These are phyloP conservation scores for Acleris emargana DNA, from an alignment of 2,888 invertebrate species.

Conservation along the genomic window DNA sequence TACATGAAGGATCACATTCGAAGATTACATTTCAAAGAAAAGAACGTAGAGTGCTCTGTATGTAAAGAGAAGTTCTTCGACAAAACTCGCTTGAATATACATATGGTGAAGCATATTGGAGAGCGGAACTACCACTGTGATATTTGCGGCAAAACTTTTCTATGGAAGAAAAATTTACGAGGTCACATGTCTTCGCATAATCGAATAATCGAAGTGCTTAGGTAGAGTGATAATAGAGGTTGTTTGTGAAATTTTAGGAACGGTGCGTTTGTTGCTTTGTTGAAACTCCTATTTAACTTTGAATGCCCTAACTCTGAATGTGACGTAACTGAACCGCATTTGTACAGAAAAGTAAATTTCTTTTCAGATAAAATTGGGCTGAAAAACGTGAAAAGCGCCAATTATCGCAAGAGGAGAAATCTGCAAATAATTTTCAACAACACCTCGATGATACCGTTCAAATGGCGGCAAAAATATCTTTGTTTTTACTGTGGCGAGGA, in stretches of 20 bases:
- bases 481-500: constrained; percentile 72
- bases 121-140: constrained; percentile 69
- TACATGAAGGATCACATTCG: constrained; percentile 69
- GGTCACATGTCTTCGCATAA: constrained; percentile 75
- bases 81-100: constrained; percentile 40
- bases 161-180: constrained; percentile 72
- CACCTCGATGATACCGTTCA: constrained; percentile 71
- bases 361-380: constrained; percentile 70
- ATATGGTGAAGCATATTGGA: constrained; percentile 60
- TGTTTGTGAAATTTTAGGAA: neutral
- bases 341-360: constrained; percentile 56
- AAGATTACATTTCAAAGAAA: constrained; percentile 56
- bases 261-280: neutral
- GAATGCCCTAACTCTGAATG: constrained; percentile 21
- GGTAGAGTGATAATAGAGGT: neutral
- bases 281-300: neutral
- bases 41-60: constrained; percentile 39
- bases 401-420: constrained; percentile 55
- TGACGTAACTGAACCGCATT: constrained; percentile 18
- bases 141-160: constrained; percentile 69
- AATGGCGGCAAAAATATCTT: constrained; percentile 69
- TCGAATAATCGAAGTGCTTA: constrained; percentile 48
- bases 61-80: constrained; percentile 39
- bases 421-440: constrained; percentile 71
- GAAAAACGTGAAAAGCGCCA: constrained; percentile 52